A percentile compares a stretch with the other conserved stretches of the same genome.
These are phyloP conservation scores for Synanthedon formicaeformis DNA, from an alignment of 2,888 invertebrate genomes.

Conservation along the genomic window DNA sequence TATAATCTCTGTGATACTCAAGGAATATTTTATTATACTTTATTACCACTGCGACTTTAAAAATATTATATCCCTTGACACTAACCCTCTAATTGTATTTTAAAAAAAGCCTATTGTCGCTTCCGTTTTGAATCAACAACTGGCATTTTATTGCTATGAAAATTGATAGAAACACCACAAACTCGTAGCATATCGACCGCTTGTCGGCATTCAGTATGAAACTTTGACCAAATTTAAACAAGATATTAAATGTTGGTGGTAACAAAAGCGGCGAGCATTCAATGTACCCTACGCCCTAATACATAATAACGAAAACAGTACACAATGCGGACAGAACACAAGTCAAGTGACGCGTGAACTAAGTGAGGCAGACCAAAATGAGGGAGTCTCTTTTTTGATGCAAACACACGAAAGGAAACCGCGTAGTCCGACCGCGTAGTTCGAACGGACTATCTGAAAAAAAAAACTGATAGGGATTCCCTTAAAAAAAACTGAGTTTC, in stretches of 20 bases:
- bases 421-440: too few relatives aligned
- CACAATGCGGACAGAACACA: conserved; percentile 29
- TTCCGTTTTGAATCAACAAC: not conserved
- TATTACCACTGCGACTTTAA: too few relatives aligned
- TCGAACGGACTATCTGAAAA: too few relatives aligned
- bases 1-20: too few relatives aligned
- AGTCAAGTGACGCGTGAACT: not conserved
- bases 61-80: not conserved
- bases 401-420: too few relatives aligned
- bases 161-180: conserved; percentile 27
- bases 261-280: conserved; percentile 36
- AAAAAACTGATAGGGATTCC: too few relatives aligned
- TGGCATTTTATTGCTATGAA: conserved; percentile 33
- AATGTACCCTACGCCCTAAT: conserved; percentile 40
- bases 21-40: too few relatives aligned
- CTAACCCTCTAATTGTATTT: not conserved
- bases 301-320: conserved; percentile 62
- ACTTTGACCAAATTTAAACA: conserved; percentile 24
- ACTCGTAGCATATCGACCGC: conserved; percentile 24
- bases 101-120: not conserved
- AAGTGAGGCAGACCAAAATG: not conserved
- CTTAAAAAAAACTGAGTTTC: too few relatives aligned
- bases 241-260: conserved; percentile 22
- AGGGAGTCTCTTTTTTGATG: too few relatives aligned
- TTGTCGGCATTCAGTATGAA: conserved; percentile 28